Base-by-base conservation (phyloP, 2,797 vertebrate species). In the Scleropages formosus region DNA sequence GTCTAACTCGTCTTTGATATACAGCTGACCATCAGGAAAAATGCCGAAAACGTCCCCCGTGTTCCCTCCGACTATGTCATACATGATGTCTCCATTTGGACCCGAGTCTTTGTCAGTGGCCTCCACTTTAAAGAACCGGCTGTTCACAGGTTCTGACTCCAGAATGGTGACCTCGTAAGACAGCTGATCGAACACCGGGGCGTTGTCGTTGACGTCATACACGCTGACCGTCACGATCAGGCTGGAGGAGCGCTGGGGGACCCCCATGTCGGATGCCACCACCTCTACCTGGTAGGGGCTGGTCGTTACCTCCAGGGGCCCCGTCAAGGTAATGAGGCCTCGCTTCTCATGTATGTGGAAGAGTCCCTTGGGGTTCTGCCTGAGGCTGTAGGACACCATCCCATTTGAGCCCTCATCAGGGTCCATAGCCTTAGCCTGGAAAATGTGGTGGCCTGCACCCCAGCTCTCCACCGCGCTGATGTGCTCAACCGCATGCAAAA, bases 391-490 rank as follows among this genome's bases (percentile, higher is more conserved):
- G 75, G 90, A 85, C 71, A 98, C 93, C 88, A 91, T 18, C 1
- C 97, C 97, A 0, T 97, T 99, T 24, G 93, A 87, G 74, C 94
- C 95, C 83, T 98, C 96, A 7, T 99, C 98, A 0, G 95, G 94
- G 85, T 99, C 98, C 7, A 93, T 88, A 4, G 96, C 97, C 86
- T 89, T 94, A 77, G 95, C 96, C 83, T 98, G 96, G 87, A 96
- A 98, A 84, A 99, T 94, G 73, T 92, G 93, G 24, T 98, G 97
- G 44, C 96, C 96, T 0, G 93, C 92, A 85, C 92, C 93, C 97
- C 97, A 99, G 84, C 98, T 98, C 82, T 99, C 97, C 71, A 99
- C 98, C 0, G 95, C 96, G 0, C 96, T 94, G 65, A 98, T 94
- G 16, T 94, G 95, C 88, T 98, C 98, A 47, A 95, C 92, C 0